Conservation (phyloP, 1,140 invertebrate genomes). For the Acarapis woodi region DNA sequence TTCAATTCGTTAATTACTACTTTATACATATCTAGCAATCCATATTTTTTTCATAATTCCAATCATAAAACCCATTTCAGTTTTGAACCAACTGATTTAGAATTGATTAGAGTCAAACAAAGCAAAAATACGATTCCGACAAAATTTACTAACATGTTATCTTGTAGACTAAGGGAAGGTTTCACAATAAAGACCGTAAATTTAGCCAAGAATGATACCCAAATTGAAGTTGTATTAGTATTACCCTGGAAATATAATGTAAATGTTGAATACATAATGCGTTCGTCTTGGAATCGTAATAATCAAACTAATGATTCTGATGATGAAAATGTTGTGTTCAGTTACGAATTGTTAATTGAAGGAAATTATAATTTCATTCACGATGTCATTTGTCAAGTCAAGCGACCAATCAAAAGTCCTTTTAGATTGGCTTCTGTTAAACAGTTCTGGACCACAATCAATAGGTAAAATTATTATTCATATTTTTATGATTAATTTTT, state of each 20-base stretch:
- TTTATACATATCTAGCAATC: slow-evolving; percentile 22
- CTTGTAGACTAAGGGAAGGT: slow-evolving; percentile 43
- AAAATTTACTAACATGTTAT: slow-evolving; percentile 33
- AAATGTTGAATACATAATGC: slow-evolving; percentile 34
- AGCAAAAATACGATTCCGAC: slow-evolving; percentile 30
- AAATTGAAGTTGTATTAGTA: slow-evolving; percentile 32
- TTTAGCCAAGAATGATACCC: slow-evolving; percentile 21
- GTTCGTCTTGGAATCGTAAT: slow-evolving; percentile 25
- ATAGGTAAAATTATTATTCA: slow-evolving; percentile 15
- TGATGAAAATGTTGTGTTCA: slow-evolving; percentile 1
- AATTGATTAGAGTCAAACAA: slow-evolving; percentile 23
- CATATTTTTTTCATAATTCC: slow-evolving; percentile 20
- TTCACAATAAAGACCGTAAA: slow-evolving; percentile 34
- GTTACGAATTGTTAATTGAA: slow-evolving; percentile 14
- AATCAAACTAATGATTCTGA: slow-evolving; percentile 2
- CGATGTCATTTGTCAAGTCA: slow-evolving; percentile 37
- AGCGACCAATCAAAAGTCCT: slow-evolving; percentile 32
- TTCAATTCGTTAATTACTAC: not conserved
- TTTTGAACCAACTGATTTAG: slow-evolving; percentile 6
- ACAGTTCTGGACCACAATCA: slow-evolving; percentile 28
- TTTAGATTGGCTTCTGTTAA: slow-evolving; percentile 35
- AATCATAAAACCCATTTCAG: not conserved
- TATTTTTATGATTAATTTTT: not conserved
- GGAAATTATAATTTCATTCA: slow-evolving; percentile 37
- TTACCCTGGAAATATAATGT: slow-evolving; percentile 43